A percentile compares a stretch with the other conserved stretches of the same genome.
Evolutionary conservation across 1,140 invertebrate species (phyloP).

Genomic region (Plectus sambesii): DNA sequence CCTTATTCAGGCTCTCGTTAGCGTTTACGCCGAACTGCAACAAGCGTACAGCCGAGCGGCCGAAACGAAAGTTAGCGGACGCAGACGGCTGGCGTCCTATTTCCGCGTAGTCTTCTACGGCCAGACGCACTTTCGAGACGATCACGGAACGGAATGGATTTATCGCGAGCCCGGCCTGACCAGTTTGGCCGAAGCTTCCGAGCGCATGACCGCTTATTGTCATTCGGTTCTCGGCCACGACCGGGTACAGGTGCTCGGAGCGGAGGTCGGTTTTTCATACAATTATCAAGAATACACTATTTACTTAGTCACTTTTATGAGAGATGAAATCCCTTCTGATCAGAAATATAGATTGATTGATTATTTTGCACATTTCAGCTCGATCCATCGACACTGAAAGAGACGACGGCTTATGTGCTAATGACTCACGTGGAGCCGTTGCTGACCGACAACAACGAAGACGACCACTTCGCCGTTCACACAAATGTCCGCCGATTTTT

Average conservation of each 20-base stretch:
- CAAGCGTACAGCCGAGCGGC: slow-evolving; percentile 71
- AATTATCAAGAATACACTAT: too few relatives aligned
- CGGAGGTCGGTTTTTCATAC: slow-evolving; percentile 8
- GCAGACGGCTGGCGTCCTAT: slow-evolving; percentile 72
- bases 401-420: slow-evolving; percentile 51
- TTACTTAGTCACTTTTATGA: too few relatives aligned
- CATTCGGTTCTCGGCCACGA: slow-evolving; percentile 29
- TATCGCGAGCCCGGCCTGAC: slow-evolving; percentile 93
- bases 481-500: slow-evolving; percentile 29
- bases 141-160: slow-evolving; percentile 76
- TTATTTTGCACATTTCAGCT: slow-evolving; percentile 53
- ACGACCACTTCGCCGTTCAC: slow-evolving; percentile 19
- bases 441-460: too few relatives aligned
- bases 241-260: slow-evolving; percentile 23
- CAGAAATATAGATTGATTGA: too few relatives aligned
- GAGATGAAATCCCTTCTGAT: too few relatives aligned
- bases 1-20: slow-evolving; percentile 58
- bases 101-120: slow-evolving; percentile 74
- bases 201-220: slow-evolving; percentile 53
- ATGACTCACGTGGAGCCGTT: slow-evolving; percentile 32
- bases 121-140: slow-evolving; percentile 59
- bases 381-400: slow-evolving; percentile 61
- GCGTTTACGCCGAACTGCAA: slow-evolving; percentile 49
- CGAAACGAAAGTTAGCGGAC: slow-evolving; percentile 69
- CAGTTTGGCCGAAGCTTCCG: slow-evolving; percentile 78